phyloP scores from a whole-genome alignment of 2,888 invertebrate genomes.

The Hirudinaria manillensis region DNA sequence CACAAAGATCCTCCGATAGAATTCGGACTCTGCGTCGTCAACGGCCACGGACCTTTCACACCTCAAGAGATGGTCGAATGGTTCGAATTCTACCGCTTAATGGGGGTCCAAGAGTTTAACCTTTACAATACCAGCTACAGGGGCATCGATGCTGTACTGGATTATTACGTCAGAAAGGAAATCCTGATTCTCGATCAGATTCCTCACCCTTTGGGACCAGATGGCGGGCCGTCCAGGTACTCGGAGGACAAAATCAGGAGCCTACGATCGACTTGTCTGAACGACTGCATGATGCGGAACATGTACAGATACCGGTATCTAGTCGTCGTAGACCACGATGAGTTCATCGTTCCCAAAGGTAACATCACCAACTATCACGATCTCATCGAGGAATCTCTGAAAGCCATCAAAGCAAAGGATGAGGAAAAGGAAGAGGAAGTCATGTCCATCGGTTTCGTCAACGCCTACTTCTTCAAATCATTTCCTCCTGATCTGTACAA shows the following conservation, averaged over 20 bases:
- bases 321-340: conserved; percentile 33
- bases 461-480: conserved; percentile 37
- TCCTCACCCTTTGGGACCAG: conserved; percentile 33
- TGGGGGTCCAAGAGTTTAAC: conserved; percentile 38
- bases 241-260: conserved; percentile 16
- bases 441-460: conserved; percentile 37
- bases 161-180: conserved; percentile 34
- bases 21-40: conserved; percentile 39
- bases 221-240: not conserved
- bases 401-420: not conserved
- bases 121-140: conserved; percentile 36
- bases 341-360: conserved; percentile 34
- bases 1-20: conserved; percentile 33
- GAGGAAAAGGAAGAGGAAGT: conserved; percentile 20
- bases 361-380: conserved; percentile 24
- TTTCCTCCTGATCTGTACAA: conserved; percentile 22
- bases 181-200: conserved; percentile 33
- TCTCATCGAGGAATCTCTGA: not conserved
- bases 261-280: conserved; percentile 36
- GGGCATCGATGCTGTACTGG: conserved; percentile 27
- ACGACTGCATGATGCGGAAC: conserved; percentile 40
- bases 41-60: conserved; percentile 33
- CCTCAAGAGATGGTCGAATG: conserved; percentile 37
- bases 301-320: conserved; percentile 35
- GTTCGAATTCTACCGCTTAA: conserved; percentile 36